A percentile compares a stretch with the other conserved stretches of the same genome.
Conservation (phyloP, 1,140 invertebrate genomes). For the Hormaphis cornu region DNA sequence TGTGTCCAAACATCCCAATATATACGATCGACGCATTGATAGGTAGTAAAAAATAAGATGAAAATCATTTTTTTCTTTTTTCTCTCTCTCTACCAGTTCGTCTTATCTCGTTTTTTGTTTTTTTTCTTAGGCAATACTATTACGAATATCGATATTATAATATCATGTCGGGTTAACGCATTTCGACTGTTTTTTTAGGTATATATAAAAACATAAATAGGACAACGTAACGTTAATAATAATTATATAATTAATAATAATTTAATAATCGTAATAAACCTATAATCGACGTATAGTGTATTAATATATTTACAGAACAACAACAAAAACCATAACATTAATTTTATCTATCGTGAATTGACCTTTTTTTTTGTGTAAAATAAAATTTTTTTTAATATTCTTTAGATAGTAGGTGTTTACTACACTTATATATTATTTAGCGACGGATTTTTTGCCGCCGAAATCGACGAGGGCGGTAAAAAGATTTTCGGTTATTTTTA, state of each 20-base stretch:
- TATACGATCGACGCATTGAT: background rate
- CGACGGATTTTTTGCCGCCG: too few species aligned
- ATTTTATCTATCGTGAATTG: background rate
- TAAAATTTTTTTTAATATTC: too few species aligned
- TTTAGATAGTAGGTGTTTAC: too few species aligned
- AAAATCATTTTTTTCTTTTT: background rate
- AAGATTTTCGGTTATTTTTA: too few species aligned
- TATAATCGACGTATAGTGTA: background rate
- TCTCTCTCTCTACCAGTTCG: background rate
- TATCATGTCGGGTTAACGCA: slow-evolving; percentile 16
- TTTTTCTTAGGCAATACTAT: background rate
- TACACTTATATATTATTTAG: too few species aligned
- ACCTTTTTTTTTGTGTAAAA: background rate
- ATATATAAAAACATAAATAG: slow-evolving; percentile 27
- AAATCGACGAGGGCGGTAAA: too few species aligned
- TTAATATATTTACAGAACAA: slow-evolving; percentile 26
- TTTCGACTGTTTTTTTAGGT: slow-evolving; percentile 3
- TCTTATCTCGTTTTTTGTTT: background rate
- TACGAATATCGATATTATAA: too few species aligned
- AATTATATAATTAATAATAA: slow-evolving; percentile 26
- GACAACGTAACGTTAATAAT: slow-evolving; percentile 12
- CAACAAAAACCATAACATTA: slow-evolving; percentile 25
- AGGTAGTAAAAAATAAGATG: background rate
- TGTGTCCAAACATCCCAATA: too few species aligned
- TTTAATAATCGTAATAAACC: slow-evolving; percentile 30